Evolutionary conservation across 2,113 vertebrate species (phyloP).

Genomic region (Rhineura floridana): DNA sequence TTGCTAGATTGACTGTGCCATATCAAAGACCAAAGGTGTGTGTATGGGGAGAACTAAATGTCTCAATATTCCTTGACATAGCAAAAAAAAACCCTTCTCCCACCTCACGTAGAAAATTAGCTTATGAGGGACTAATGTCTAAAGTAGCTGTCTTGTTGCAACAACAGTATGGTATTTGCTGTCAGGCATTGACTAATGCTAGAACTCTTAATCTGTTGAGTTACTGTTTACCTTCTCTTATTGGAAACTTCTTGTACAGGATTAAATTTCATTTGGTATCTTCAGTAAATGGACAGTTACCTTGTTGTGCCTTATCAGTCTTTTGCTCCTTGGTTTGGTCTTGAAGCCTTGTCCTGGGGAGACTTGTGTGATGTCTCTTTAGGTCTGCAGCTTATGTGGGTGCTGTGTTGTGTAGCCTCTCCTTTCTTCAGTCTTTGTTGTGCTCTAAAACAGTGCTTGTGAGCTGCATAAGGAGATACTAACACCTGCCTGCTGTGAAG

Average conservation of each 20-base stretch:
- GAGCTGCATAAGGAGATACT: no score
- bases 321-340: no score
- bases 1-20: neutral
- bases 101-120: neutral
- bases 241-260: neutral
- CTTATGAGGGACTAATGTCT: neutral
- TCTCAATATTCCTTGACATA: neutral
- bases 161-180: constrained; percentile 4
- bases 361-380: no score
- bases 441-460: no score
- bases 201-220: constrained; percentile 4
- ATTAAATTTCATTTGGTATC: constrained; percentile 3
- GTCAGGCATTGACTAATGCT: neutral
- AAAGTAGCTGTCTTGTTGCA: neutral
- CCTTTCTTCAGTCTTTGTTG: no score
- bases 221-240: constrained; percentile 39
- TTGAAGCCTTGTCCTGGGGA: no score
- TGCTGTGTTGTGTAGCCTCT: no score
- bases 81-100: neutral
- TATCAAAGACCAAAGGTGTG: neutral
- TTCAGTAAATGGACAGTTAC: neutral
- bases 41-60: neutral
- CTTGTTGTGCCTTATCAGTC: neutral
- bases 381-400: no score
- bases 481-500: no score